Percentiles rank a stretch among this genome's conserved stretches.
These are phyloP conservation scores for Toxotes jaculatrix DNA, from an alignment of 2,113 vertebrate genomes.

Conservation along the genomic window DNA sequence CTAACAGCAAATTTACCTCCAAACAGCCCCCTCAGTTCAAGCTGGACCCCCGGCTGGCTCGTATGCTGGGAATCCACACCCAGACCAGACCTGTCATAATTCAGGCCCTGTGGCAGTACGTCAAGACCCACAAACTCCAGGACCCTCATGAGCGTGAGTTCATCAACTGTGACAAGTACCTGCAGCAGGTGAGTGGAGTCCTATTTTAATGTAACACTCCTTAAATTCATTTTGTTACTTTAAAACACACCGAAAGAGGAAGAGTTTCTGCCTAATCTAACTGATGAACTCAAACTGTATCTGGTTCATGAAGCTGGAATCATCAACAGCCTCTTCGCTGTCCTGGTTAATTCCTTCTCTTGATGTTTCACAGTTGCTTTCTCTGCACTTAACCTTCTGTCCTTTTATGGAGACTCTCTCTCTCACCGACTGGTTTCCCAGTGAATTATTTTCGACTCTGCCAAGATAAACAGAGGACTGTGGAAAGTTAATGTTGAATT, in stretches of 20 bases:
- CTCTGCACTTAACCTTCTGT: background rate
- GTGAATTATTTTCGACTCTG: background rate
- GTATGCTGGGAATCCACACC: constrained; percentile 96
- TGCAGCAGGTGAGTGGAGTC: constrained; percentile 91
- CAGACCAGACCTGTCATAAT: constrained; percentile 98
- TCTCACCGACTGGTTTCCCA: constrained; percentile 26
- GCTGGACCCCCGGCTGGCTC: constrained; percentile 94
- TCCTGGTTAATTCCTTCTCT: constrained; percentile 6
- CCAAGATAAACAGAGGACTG: constrained; percentile 53
- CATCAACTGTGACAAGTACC: constrained; percentile 98
- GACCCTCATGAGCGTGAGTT: constrained; percentile 98
- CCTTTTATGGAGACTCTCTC: constrained; percentile 63
- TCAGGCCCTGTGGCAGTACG: constrained; percentile 99
- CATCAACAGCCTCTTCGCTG: background rate
- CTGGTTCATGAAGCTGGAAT: background rate
- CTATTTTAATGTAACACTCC: background rate
- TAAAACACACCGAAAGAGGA: background rate
- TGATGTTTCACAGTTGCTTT: constrained; percentile 21
- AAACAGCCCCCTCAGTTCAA: constrained; percentile 97
- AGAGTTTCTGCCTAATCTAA: background rate
- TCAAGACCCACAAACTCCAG: constrained; percentile 98
- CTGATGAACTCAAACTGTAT: background rate
- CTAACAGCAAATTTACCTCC: background rate
- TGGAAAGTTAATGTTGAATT: constrained; percentile 17
- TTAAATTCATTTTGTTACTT: background rate